phyloP scores from a whole-genome alignment of 2,888 invertebrate species.

The Mesochorus sp. region DNA sequence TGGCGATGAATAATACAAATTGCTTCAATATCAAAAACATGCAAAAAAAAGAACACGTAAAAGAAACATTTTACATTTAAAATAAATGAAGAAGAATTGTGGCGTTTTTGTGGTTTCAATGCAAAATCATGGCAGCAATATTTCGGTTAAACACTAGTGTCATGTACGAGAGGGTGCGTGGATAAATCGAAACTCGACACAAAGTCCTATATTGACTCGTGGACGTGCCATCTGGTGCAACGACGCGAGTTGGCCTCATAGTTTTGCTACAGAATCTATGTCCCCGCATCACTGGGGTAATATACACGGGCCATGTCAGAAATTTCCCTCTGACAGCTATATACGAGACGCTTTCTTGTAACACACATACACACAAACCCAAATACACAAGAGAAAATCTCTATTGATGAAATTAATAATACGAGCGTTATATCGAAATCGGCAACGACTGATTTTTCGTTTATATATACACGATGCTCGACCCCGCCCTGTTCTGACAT shows the following conservation, averaged over 20 bases:
- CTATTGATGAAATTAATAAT: slow-evolving; percentile 80
- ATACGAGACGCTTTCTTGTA: slow-evolving; percentile 24
- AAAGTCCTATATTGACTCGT: slow-evolving; percentile 78
- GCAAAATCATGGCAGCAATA: slow-evolving; percentile 33
- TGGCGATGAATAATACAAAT: no score
- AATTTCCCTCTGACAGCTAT: slow-evolving; percentile 47
- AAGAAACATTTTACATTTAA: background rate
- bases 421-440: slow-evolving; percentile 73
- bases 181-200: slow-evolving; percentile 66
- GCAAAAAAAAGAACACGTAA: background rate
- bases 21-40: background rate
- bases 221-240: slow-evolving; percentile 78
- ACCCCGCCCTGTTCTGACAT: background rate
- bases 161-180: slow-evolving; percentile 42
- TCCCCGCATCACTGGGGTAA: slow-evolving; percentile 43
- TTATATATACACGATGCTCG: slow-evolving; percentile 44
- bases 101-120: slow-evolving; percentile 1
- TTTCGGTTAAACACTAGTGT: slow-evolving; percentile 52
- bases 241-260: slow-evolving; percentile 43
- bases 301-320: background rate
- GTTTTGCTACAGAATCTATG: slow-evolving; percentile 41
- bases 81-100: slow-evolving; percentile 30
- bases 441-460: slow-evolving; percentile 76
- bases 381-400: slow-evolving; percentile 44
- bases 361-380: no score